Conservation (phyloP, 2,797 vertebrate species). For the Steatocranus sp. region DNA sequence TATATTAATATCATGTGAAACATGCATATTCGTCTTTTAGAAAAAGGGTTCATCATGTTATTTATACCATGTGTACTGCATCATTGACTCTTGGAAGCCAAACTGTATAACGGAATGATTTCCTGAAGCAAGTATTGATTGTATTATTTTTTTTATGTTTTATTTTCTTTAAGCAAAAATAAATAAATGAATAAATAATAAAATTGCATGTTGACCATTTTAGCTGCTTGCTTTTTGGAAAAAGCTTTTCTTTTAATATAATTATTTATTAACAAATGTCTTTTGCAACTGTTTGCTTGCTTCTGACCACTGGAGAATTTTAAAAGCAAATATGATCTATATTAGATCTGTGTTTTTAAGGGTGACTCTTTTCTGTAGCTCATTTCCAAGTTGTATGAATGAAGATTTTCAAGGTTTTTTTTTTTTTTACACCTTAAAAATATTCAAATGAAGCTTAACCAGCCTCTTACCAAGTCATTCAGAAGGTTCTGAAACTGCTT, state of each 20-base stretch:
- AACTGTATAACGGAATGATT: not conserved
- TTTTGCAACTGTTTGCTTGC: not conserved
- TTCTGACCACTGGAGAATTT: not conserved
- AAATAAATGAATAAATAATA: not conserved
- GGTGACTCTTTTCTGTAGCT: not conserved
- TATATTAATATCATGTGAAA: not conserved
- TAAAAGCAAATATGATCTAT: not conserved
- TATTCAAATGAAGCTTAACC: constrained; percentile 6
- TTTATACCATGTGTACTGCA: not conserved
- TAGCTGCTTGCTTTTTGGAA: not conserved
- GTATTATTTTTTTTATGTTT: not conserved
- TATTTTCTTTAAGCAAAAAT: not conserved
- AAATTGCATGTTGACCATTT: not conserved
- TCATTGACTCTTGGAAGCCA: not conserved
- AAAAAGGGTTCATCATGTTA: not conserved
- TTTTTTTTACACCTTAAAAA: not conserved
- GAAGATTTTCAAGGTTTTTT: not conserved
- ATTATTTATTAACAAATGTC: not conserved
- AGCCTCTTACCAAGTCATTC: constrained; percentile 11
- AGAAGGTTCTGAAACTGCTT: constrained; percentile 11
- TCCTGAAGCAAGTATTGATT: not conserved
- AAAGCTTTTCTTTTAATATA: not conserved
- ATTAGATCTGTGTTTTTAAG: not conserved
- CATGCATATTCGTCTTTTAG: not conserved
- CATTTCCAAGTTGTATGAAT: not conserved